Conservation (phyloP, 2,888 invertebrate genomes). For the Palloptera scutellata region DNA sequence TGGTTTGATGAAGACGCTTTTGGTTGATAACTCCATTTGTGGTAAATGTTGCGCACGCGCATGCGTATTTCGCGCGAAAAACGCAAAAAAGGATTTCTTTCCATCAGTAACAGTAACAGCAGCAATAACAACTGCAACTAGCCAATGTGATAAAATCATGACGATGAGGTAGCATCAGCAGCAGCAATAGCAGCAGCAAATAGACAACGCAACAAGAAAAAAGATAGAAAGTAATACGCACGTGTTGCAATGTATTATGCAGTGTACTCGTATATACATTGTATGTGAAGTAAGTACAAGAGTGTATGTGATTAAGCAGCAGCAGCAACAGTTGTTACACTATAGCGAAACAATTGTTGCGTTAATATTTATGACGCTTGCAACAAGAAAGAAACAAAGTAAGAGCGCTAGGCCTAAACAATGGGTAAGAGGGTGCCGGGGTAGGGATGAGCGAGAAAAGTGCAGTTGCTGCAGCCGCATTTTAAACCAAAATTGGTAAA, state of each 20-base stretch:
- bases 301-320: constrained; percentile 26
- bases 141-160: constrained; percentile 24
- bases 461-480: constrained; percentile 24
- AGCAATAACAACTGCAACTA: constrained; percentile 14
- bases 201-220: constrained; percentile 16
- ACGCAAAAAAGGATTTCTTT: constrained; percentile 18
- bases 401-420: neutral
- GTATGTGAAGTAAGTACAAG: too few species aligned
- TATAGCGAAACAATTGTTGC: constrained; percentile 16
- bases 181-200: constrained; percentile 16
- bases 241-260: constrained; percentile 57
- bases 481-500: constrained; percentile 62
- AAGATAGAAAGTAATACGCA: constrained; percentile 45
- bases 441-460: neutral
- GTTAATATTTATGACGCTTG: neutral
- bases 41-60: constrained; percentile 59
- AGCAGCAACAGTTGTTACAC: constrained; percentile 20
- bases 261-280: too few species aligned
- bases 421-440: too few species aligned
- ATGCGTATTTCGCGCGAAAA: constrained; percentile 58
- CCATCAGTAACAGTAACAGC: constrained; percentile 15
- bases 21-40: constrained; percentile 64
- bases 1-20: constrained; percentile 52
- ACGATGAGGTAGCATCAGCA: too few species aligned
- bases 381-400: neutral